Conservation (phyloP, 2,797 vertebrate species). For the Premnoplex brunnescens region DNA sequence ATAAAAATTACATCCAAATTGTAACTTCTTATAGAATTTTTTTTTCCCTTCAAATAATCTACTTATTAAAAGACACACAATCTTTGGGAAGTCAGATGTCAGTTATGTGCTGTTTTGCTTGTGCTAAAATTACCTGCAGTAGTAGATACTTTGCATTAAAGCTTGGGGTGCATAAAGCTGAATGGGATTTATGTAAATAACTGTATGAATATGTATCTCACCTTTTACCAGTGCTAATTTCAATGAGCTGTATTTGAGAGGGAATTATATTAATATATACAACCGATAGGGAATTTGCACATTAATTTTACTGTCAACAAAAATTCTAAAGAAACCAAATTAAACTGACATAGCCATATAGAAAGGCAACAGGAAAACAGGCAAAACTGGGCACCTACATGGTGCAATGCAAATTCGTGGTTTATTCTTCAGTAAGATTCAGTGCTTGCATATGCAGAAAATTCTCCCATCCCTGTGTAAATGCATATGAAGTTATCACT, state of each 20-base stretch:
- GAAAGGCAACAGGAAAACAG: background rate
- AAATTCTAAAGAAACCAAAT: slow-evolving; percentile 45
- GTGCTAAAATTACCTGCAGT: slow-evolving; percentile 34
- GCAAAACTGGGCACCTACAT: background rate
- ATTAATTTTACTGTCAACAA: slow-evolving; percentile 53
- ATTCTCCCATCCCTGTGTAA: background rate
- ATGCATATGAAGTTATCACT: background rate
- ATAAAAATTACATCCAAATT: slow-evolving; percentile 34
- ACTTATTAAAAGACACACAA: background rate
- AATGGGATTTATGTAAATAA: slow-evolving; percentile 58
- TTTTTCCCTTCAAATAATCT: slow-evolving; percentile 5
- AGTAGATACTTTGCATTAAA: slow-evolving; percentile 43
- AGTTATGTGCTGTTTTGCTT: slow-evolving; percentile 15
- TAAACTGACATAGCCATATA: background rate
- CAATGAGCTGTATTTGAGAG: slow-evolving; percentile 38
- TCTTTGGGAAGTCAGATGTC: slow-evolving; percentile 29
- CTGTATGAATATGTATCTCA: slow-evolving; percentile 63
- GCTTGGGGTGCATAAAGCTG: slow-evolving; percentile 24
- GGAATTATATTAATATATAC: slow-evolving; percentile 59
- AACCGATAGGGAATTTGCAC: slow-evolving; percentile 51
- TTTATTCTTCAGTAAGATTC: background rate
- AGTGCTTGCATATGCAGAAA: background rate
- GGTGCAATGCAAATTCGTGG: background rate
- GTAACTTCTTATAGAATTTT: slow-evolving; percentile 27
- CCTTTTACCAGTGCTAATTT: slow-evolving; percentile 44